Conservation (phyloP, 2,888 invertebrate genomes). For the Fissipunctia ypsillon region DNA sequence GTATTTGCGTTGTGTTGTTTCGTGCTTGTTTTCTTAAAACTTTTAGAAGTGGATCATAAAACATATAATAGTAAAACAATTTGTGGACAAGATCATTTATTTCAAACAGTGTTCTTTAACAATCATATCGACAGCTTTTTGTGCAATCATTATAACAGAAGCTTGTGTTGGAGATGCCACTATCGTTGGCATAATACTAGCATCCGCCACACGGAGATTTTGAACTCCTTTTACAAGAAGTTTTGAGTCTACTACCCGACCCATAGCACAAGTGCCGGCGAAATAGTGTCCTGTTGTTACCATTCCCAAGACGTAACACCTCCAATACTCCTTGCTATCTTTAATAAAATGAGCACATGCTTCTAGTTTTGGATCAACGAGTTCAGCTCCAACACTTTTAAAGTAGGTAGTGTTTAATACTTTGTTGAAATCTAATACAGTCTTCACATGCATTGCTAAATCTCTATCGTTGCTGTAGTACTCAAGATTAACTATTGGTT, state of each 20-base stretch:
- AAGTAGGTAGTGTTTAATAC: slow-evolving; percentile 34
- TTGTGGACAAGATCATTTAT: not conserved
- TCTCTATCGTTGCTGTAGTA: slow-evolving; percentile 18
- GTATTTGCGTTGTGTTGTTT: too few relatives aligned
- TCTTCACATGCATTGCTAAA: slow-evolving; percentile 4
- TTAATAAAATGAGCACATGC: slow-evolving; percentile 9
- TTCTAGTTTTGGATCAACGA: slow-evolving; percentile 25
- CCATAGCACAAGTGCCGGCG: slow-evolving; percentile 46
- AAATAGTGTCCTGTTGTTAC: slow-evolving; percentile 13
- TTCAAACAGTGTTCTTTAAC: slow-evolving; percentile 8
- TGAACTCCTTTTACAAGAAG: slow-evolving; percentile 22
- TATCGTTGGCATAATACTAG: slow-evolving; percentile 37
- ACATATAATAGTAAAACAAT: not conserved
- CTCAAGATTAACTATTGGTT: slow-evolving; percentile 16
- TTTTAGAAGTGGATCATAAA: too few relatives aligned
- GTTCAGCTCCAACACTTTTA: slow-evolving; percentile 25
- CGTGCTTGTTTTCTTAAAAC: too few relatives aligned
- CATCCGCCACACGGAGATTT: slow-evolving; percentile 33
- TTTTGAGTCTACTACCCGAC: slow-evolving; percentile 24
- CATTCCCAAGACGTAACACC: slow-evolving; percentile 27
- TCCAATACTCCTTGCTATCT: slow-evolving; percentile 14
- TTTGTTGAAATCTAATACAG: slow-evolving; percentile 22
- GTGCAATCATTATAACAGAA: slow-evolving; percentile 31
- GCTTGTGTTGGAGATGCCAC: slow-evolving; percentile 9
- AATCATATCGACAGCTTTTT: slow-evolving; percentile 31